These are phyloP conservation scores for Labroides dimidiatus DNA, from an alignment of 2,797 vertebrate species.

Conservation along the genomic window DNA sequence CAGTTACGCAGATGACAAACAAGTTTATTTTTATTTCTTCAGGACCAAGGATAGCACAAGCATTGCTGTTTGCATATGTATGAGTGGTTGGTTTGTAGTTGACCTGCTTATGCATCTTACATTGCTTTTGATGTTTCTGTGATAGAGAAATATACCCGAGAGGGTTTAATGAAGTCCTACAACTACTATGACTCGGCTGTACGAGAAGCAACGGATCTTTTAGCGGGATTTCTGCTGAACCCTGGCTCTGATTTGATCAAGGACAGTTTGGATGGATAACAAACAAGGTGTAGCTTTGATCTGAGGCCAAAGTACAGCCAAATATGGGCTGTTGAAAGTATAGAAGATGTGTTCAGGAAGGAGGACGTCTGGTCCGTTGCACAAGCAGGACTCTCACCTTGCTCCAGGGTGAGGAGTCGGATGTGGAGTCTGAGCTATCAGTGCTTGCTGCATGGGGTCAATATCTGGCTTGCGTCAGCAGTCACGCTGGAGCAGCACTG, in stretches of 20 bases:
- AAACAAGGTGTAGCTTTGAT: slow-evolving; percentile 58
- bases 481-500: slow-evolving; percentile 43
- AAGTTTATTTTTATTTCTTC: slow-evolving; percentile 27
- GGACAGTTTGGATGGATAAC: slow-evolving; percentile 36
- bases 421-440: slow-evolving; percentile 55
- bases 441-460: slow-evolving; percentile 55
- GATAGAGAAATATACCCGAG: slow-evolving; percentile 18
- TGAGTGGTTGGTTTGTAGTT: slow-evolving; percentile 51
- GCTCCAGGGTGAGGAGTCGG: slow-evolving; percentile 58
- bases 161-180: slow-evolving; percentile 32
- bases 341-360: slow-evolving; percentile 49
- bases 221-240: slow-evolving; percentile 21
- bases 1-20: slow-evolving; percentile 10
- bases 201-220: slow-evolving; percentile 13
- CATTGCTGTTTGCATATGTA: slow-evolving; percentile 45
- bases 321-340: slow-evolving; percentile 44
- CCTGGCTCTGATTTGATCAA: slow-evolving; percentile 29
- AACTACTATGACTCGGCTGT: neutral
- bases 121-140: slow-evolving; percentile 47
- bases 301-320: slow-evolving; percentile 15
- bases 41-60: slow-evolving; percentile 25
- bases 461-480: slow-evolving; percentile 71
- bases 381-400: slow-evolving; percentile 54
- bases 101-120: slow-evolving; percentile 52
- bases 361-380: slow-evolving; percentile 43